Evolutionary conservation across 1,140 invertebrate genomes (phyloP).

Genomic region (Bombus waltoni): DNA sequence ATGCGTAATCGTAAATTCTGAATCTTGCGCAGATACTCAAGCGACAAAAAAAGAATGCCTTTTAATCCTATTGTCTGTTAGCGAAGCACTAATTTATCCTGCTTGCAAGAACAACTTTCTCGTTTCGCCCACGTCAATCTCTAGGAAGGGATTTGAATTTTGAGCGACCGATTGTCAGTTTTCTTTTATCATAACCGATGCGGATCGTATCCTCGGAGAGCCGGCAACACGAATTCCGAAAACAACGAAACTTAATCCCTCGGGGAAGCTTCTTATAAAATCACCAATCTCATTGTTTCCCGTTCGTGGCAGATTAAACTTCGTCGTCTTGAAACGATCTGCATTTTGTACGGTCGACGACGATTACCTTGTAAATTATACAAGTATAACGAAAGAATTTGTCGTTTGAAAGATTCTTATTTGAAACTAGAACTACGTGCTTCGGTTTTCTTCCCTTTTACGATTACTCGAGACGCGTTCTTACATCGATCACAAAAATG

Average conservation of each 20-base stretch:
- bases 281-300: constrained; percentile 13
- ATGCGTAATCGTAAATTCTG: not conserved
- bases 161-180: constrained; percentile 37
- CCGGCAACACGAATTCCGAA: not conserved
- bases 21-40: not conserved
- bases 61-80: constrained; percentile 61
- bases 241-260: constrained; percentile 28
- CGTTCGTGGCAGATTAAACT: not conserved
- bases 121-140: constrained; percentile 47
- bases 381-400: too few species aligned
- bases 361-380: too few species aligned
- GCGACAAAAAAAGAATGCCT: constrained; percentile 18
- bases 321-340: not conserved
- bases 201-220: constrained; percentile 1
- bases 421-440: too few species aligned
- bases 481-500: too few species aligned
- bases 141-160: constrained; percentile 65
- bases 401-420: too few species aligned
- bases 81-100: constrained; percentile 29
- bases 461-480: too few species aligned
- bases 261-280: constrained; percentile 1
- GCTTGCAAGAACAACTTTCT: constrained; percentile 17
- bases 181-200: constrained; percentile 11
- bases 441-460: too few species aligned
- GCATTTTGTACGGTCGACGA: too few species aligned